Evolutionary conservation across 2,888 invertebrate species (phyloP).

Genomic region (Lasiommata megera): DNA sequence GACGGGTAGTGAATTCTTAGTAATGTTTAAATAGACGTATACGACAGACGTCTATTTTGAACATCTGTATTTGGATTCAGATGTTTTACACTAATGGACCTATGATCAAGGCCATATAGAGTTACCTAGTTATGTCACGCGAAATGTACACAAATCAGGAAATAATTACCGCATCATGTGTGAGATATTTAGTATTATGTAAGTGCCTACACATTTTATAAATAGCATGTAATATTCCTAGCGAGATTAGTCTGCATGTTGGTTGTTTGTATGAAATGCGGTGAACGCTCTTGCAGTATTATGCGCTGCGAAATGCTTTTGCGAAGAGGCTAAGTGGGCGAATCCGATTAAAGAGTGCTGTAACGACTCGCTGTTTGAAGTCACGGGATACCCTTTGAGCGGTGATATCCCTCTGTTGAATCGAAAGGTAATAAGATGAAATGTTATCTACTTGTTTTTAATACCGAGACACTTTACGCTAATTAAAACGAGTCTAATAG

Average conservation of each 20-base stretch:
- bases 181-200: not conserved
- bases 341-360: slow-evolving; percentile 11
- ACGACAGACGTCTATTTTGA: too few species aligned
- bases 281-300: slow-evolving; percentile 16
- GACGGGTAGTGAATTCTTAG: too few species aligned
- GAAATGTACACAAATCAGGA: not conserved
- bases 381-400: slow-evolving; percentile 41
- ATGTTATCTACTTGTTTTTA: too few species aligned
- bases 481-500: too few species aligned
- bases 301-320: slow-evolving; percentile 1
- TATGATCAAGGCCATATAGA: not conserved
- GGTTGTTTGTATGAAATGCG: too few species aligned
- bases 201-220: not conserved
- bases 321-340: slow-evolving; percentile 5
- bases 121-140: not conserved
- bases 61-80: too few species aligned
- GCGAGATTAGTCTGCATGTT: too few species aligned
- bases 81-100: too few species aligned
- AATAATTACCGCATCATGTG: not conserved
- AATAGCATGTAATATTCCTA: too few species aligned
- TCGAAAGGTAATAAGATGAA: slow-evolving; percentile 57
- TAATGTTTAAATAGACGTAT: too few species aligned
- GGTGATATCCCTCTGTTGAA: slow-evolving; percentile 61
- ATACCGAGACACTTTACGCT: too few species aligned
- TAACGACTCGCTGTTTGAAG: slow-evolving; percentile 35